phyloP scores from a whole-genome alignment of 2,888 invertebrate genomes.

The Drosophila acutilabella region DNA sequence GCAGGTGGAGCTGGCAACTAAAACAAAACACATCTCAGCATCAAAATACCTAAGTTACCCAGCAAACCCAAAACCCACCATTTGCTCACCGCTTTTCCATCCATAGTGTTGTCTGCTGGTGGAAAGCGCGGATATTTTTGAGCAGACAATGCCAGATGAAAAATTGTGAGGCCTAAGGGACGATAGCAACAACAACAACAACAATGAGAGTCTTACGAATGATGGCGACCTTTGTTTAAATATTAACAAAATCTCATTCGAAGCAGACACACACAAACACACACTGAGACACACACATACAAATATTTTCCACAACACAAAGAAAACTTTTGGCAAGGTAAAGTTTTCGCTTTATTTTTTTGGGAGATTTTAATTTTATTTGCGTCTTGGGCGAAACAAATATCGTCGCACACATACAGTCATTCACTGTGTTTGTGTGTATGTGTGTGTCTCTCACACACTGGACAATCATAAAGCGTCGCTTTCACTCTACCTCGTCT shows the following conservation, averaged over 20 bases:
- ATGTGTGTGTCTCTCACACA: slow-evolving; percentile 21
- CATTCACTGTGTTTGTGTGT: slow-evolving; percentile 5
- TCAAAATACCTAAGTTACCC: slow-evolving; percentile 23
- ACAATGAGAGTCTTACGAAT: slow-evolving; percentile 30
- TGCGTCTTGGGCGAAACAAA: slow-evolving; percentile 69
- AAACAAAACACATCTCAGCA: slow-evolving; percentile 57
- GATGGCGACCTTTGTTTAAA: slow-evolving; percentile 68
- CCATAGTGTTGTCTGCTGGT: no score
- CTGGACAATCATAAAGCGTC: slow-evolving; percentile 72
- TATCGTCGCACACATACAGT: slow-evolving; percentile 36
- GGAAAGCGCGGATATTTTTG: slow-evolving; percentile 48
- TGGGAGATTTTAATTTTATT: slow-evolving; percentile 73
- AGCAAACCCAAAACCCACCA: background rate
- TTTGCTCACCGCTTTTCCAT: no score
- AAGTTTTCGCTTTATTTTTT: slow-evolving; percentile 42
- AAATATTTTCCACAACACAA: slow-evolving; percentile 30
- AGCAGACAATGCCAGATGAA: slow-evolving; percentile 69
- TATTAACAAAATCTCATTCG: slow-evolving; percentile 66
- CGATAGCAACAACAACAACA: slow-evolving; percentile 42
- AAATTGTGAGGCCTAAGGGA: slow-evolving; percentile 72
- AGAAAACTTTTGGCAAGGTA: slow-evolving; percentile 50
- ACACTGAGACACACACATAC: slow-evolving; percentile 8
- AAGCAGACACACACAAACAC: slow-evolving; percentile 17
- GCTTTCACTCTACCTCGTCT: background rate
- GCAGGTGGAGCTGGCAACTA: slow-evolving; percentile 48